A percentile compares a stretch with the other conserved stretches of the same genome.
Evolutionary conservation across 2,888 invertebrate genomes (phyloP).

Genomic region (Synergus japonicus): DNA sequence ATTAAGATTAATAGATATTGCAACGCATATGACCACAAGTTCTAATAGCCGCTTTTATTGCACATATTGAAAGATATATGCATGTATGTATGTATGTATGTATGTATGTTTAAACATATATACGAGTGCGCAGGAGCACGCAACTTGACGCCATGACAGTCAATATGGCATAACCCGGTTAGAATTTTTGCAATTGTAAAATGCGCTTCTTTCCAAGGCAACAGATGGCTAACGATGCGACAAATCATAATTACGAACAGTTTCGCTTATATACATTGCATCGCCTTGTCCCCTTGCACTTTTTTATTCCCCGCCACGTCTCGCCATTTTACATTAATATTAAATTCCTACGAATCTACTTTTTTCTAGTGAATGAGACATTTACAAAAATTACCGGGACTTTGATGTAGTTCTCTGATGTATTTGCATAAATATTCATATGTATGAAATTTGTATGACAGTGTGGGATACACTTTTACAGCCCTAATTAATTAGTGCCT

Average conservation of each 20-base stretch:
- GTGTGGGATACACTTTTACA: neutral
- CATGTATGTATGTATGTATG: neutral
- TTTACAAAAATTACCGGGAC: neutral
- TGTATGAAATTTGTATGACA: neutral
- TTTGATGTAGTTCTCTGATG: no score
- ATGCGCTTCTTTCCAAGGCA: constrained; percentile 54
- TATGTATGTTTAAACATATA: neutral
- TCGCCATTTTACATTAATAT: constrained; percentile 31
- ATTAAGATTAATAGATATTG: constrained; percentile 41
- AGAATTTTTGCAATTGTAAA: constrained; percentile 37
- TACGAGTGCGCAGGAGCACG: constrained; percentile 35
- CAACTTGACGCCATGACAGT: constrained; percentile 32
- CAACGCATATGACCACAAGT: constrained; percentile 24
- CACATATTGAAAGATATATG: constrained; percentile 1
- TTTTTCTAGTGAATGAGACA: neutral
- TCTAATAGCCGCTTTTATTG: constrained; percentile 29
- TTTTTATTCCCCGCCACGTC: constrained; percentile 16
- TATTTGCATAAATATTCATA: neutral
- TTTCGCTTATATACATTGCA: constrained; percentile 20
- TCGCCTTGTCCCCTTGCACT: constrained; percentile 17
- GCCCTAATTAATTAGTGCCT: neutral
- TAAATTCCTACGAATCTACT: neutral
- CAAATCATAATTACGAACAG: constrained; percentile 66
- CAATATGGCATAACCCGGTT: constrained; percentile 35
- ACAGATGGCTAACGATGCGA: constrained; percentile 72